These are phyloP conservation scores for Alethe castanea DNA, from an alignment of 2,113 vertebrate species.

Conservation along the genomic window DNA sequence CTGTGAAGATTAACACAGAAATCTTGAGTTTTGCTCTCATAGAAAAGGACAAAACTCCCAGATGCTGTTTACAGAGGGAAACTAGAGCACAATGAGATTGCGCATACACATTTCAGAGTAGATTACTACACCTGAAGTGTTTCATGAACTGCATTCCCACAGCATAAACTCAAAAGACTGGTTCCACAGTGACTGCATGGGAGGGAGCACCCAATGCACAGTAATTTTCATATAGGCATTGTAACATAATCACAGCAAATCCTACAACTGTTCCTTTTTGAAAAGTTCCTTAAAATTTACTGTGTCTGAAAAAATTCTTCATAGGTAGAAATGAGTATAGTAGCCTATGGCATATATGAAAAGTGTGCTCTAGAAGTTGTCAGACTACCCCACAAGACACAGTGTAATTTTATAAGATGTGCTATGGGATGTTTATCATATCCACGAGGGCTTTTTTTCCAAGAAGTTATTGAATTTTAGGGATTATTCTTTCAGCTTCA, in stretches of 20 bases:
- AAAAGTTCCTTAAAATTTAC: background rate
- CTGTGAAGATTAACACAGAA: background rate
- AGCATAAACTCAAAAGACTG: accelerated
- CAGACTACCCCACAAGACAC: background rate
- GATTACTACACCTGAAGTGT: background rate
- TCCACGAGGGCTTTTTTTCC: background rate
- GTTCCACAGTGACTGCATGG: too few relatives aligned
- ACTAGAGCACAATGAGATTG: background rate
- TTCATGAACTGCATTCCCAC: background rate
- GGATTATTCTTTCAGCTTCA: background rate
- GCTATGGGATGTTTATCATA: background rate
- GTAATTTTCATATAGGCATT: background rate
- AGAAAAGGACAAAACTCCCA: background rate
- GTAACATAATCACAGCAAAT: background rate
- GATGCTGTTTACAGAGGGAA: background rate
- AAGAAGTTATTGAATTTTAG: background rate
- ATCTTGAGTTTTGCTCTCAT: background rate
- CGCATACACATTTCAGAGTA: background rate
- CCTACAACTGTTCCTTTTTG: background rate
- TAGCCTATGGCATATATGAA: background rate
- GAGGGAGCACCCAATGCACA: background rate
- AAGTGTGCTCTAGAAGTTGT: background rate
- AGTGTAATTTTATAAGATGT: background rate
- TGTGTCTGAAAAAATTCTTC: background rate
- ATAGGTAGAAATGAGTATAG: background rate